phyloP scores from a whole-genome alignment of 2,888 invertebrate species.

The Sepiola atlantica region DNA sequence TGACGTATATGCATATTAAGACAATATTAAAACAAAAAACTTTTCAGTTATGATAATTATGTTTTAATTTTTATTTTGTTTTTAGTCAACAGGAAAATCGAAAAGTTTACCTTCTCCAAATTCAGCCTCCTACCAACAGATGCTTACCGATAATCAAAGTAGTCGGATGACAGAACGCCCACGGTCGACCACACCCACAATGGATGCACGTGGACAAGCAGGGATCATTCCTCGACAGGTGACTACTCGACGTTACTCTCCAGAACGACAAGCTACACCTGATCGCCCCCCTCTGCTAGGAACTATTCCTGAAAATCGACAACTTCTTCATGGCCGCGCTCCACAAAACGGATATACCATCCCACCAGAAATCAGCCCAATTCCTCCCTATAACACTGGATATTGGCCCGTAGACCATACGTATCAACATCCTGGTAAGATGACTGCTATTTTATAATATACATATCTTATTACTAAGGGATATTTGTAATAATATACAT shows the following conservation, averaged over 20 bases:
- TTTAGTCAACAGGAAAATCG: constrained; percentile 13
- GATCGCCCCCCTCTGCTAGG: constrained; percentile 60
- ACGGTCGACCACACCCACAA: constrained; percentile 40
- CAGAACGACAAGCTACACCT: constrained; percentile 60
- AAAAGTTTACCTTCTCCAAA: constrained; percentile 47
- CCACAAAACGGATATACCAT: constrained; percentile 39
- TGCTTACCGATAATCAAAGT: constrained; percentile 53
- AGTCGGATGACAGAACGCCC: constrained; percentile 51
- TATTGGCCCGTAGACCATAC: constrained; percentile 37
- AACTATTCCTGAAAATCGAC: constrained; percentile 67
- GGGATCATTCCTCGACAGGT: constrained; percentile 33
- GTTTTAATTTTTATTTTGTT: neutral
- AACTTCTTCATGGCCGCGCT: constrained; percentile 51
- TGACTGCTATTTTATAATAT: no score
- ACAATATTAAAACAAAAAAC: no score
- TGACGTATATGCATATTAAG: no score
- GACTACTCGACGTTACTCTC: constrained; percentile 56
- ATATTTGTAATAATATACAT: no score
- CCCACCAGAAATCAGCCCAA: constrained; percentile 32
- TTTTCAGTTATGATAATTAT: no score
- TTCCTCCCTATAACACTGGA: constrained; percentile 32
- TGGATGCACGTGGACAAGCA: constrained; percentile 34
- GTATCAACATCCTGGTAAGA: constrained; percentile 36
- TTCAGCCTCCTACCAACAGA: constrained; percentile 51
- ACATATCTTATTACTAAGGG: no score